Percentiles rank a stretch among this genome's conserved stretches.
Evolutionary conservation across 92 coral and sea anemone genomes (phyloP).

Genomic region (Siderastrea radians): DNA sequence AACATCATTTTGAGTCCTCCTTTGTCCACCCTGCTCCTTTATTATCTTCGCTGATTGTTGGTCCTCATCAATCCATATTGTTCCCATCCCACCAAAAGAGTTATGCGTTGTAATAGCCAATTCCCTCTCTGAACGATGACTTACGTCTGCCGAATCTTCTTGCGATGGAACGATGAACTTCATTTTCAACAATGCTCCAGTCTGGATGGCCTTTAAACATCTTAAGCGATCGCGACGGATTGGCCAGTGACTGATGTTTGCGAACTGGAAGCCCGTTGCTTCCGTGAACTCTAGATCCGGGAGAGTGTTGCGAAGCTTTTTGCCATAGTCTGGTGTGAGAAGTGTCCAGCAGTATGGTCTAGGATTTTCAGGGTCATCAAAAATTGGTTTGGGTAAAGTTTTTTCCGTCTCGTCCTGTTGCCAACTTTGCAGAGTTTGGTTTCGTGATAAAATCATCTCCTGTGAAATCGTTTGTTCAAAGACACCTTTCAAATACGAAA

Average conservation of each 20-base stretch:
- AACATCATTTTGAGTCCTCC: conserved; percentile 81
- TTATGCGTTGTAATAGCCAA: conserved; percentile 89
- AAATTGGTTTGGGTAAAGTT: conserved; percentile 79
- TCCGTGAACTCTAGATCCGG: conserved; percentile 78
- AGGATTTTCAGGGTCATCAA: conserved; percentile 77
- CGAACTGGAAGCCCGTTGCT: conserved; percentile 84
- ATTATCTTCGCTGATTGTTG: conserved; percentile 54
- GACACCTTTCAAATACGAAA: conserved; percentile 87
- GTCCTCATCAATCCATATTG: conserved; percentile 82
- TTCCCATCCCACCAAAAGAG: conserved; percentile 88
- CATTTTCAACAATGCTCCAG: conserved; percentile 81
- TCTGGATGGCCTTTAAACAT: conserved; percentile 83
- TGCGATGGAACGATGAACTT: conserved; percentile 70
- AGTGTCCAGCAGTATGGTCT: conserved; percentile 96
- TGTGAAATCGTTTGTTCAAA: conserved; percentile 83
- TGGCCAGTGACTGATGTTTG: conserved; percentile 92
- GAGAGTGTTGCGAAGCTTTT: conserved; percentile 71
- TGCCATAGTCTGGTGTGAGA: conserved; percentile 86
- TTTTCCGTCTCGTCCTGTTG: conserved; percentile 12
- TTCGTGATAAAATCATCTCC: conserved; percentile 39
- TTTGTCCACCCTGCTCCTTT: conserved; percentile 73
- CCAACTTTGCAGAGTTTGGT: background rate
- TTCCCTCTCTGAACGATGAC: conserved; percentile 55
- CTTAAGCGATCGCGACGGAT: conserved; percentile 92
- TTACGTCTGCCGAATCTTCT: conserved; percentile 18